Conservation (phyloP, 1,140 invertebrate species). For the Lordiphosa stackelbergi region DNA sequence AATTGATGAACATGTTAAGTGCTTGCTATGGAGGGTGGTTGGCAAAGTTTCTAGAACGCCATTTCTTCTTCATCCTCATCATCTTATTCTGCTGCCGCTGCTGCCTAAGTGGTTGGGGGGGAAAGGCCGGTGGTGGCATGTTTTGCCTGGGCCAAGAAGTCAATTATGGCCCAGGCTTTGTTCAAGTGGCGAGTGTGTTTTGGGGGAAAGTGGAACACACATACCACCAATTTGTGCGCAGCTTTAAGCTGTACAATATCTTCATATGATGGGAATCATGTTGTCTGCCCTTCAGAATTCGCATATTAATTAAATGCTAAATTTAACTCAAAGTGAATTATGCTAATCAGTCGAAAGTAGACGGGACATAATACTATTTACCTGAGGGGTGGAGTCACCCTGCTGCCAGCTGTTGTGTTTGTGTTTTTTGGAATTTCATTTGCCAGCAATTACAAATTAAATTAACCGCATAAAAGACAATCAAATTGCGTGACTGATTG, state of each 20-base stretch:
- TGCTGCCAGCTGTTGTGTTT: conserved; percentile 25
- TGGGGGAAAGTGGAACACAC: conserved; percentile 54
- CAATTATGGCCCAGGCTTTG: conserved; percentile 66
- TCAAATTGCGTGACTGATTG: conserved; percentile 32
- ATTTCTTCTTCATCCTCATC: conserved; percentile 24
- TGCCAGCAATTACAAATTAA: conserved; percentile 64
- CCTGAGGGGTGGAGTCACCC: conserved; percentile 1
- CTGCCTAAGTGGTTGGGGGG: conserved; percentile 18
- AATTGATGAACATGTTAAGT: conserved; percentile 74
- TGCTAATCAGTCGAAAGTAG: conserved; percentile 54
- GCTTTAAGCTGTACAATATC: no score
- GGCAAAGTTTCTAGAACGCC: conserved; percentile 49
- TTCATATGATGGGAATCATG: no score
- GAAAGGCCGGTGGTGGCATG: conserved; percentile 29
- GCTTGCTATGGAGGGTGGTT: conserved; percentile 49
- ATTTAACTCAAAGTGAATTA: conserved; percentile 73
- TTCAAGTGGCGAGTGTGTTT: conserved; percentile 55
- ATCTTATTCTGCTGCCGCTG: background rate
- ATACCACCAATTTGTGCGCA: conserved; percentile 1
- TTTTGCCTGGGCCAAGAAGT: conserved; percentile 46
- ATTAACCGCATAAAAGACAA: conserved; percentile 35
- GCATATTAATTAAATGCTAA: conserved; percentile 72
- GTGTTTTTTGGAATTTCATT: conserved; percentile 49
- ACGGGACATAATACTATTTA: background rate
- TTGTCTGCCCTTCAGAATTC: conserved; percentile 11